Percentiles rank a stretch among this genome's conserved stretches.
phyloP scores from a whole-genome alignment of 2,888 invertebrate genomes.

The Ochlodes sylvanus region DNA sequence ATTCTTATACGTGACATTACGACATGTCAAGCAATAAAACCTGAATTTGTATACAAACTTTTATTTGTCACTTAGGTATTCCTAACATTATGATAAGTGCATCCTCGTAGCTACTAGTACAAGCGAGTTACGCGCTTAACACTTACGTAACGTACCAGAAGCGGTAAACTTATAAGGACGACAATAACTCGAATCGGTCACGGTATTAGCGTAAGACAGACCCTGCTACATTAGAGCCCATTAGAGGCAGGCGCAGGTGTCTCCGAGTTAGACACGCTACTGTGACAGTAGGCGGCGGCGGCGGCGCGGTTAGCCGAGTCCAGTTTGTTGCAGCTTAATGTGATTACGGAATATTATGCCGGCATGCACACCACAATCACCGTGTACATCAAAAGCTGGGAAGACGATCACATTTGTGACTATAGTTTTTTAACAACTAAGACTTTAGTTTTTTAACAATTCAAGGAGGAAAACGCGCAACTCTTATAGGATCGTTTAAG shows the following conservation, averaged over 20 bases:
- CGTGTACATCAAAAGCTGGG: slow-evolving; percentile 2
- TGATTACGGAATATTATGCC: slow-evolving; percentile 44
- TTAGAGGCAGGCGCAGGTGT: slow-evolving; percentile 67
- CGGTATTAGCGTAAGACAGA: slow-evolving; percentile 63
- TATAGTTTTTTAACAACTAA: background rate
- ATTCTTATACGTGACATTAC: too few species aligned
- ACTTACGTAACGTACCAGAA: slow-evolving; percentile 42
- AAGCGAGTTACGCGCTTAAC: slow-evolving; percentile 18
- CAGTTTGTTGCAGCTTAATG: slow-evolving; percentile 45
- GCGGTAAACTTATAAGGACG: slow-evolving; percentile 55
- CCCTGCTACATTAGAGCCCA: slow-evolving; percentile 64
- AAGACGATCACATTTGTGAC: slow-evolving; percentile 9
- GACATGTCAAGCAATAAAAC: too few species aligned
- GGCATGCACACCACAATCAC: slow-evolving; percentile 17
- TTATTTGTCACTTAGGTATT: background rate
- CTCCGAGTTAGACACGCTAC: slow-evolving; percentile 71
- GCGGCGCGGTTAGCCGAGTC: slow-evolving; percentile 43
- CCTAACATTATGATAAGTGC: slow-evolving; percentile 1
- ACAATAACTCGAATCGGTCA: slow-evolving; percentile 60
- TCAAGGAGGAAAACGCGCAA: too few species aligned
- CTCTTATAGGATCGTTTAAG: too few species aligned
- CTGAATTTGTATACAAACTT: background rate
- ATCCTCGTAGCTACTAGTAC: slow-evolving; percentile 17
- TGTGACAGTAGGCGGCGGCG: slow-evolving; percentile 56
- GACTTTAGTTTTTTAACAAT: too few species aligned